These are phyloP conservation scores for Albula glossodonta DNA, from an alignment of 2,113 vertebrate genomes.

Conservation along the genomic window DNA sequence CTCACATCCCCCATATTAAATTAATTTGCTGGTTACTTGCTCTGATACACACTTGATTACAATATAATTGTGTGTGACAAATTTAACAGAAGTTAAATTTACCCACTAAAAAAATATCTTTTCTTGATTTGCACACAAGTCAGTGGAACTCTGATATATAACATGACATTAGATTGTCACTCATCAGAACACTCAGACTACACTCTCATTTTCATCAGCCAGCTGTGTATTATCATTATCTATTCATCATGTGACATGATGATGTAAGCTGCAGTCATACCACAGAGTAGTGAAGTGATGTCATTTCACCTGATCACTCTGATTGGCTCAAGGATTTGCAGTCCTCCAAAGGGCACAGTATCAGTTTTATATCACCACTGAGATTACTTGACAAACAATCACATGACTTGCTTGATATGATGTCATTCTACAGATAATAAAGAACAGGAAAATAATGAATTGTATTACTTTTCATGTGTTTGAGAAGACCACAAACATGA, in stretches of 20 bases:
- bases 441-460: slow-evolving; percentile 11
- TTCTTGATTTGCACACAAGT: not conserved
- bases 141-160: not conserved
- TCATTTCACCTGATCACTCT: slow-evolving; percentile 54
- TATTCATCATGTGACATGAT: slow-evolving; percentile 49
- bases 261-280: slow-evolving; percentile 62
- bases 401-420: slow-evolving; percentile 38
- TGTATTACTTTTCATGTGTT: too few relatives aligned
- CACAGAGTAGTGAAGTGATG: slow-evolving; percentile 55
- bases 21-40: not conserved
- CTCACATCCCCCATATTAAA: not conserved
- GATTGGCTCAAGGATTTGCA: slow-evolving; percentile 45
- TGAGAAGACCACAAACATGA: too few relatives aligned
- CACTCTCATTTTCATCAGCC: slow-evolving; percentile 36
- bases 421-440: slow-evolving; percentile 14
- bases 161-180: not conserved
- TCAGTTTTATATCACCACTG: slow-evolving; percentile 42
- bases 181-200: not conserved
- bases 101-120: not conserved
- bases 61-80: not conserved
- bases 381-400: slow-evolving; percentile 36
- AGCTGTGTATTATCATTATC: slow-evolving; percentile 44
- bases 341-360: slow-evolving; percentile 25
- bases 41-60: not conserved
- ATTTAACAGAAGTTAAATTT: not conserved